These are phyloP conservation scores for Hylaea fasciaria DNA, from an alignment of 2,888 invertebrate species.

Conservation along the genomic window DNA sequence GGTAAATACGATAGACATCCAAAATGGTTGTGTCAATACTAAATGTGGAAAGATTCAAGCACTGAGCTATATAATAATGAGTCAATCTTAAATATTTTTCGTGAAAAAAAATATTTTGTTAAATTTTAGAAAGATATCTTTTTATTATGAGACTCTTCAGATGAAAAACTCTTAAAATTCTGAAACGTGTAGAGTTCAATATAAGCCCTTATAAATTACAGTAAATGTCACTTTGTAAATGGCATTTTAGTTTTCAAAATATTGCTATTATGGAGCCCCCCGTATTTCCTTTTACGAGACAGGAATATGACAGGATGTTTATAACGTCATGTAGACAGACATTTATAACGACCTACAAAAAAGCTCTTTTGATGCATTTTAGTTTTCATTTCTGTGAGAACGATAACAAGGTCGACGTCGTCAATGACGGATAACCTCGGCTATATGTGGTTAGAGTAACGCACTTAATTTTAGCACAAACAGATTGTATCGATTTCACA, in stretches of 20 bases:
- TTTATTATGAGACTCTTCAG: no score
- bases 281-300: constrained; percentile 39
- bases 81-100: no score
- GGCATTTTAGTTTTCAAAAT: constrained; percentile 10
- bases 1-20: no score
- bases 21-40: no score
- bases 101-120: no score
- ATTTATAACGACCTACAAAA: constrained; percentile 39
- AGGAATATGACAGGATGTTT: constrained; percentile 60
- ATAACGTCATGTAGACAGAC: constrained; percentile 41
- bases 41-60: no score
- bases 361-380: constrained; percentile 48
- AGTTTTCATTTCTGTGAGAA: constrained; percentile 48
- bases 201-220: constrained; percentile 15
- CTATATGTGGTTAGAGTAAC: constrained; percentile 20
- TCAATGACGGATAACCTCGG: constrained; percentile 48
- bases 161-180: no score
- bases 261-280: constrained; percentile 33
- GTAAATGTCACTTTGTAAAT: constrained; percentile 12
- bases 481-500: constrained; percentile 9
- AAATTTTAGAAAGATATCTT: no score
- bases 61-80: no score
- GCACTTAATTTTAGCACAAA: constrained; percentile 11
- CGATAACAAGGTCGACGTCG: constrained; percentile 51
- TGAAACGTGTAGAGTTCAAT: not conserved